Conservation (phyloP, 2,888 invertebrate species). For the Villa cingulata region DNA sequence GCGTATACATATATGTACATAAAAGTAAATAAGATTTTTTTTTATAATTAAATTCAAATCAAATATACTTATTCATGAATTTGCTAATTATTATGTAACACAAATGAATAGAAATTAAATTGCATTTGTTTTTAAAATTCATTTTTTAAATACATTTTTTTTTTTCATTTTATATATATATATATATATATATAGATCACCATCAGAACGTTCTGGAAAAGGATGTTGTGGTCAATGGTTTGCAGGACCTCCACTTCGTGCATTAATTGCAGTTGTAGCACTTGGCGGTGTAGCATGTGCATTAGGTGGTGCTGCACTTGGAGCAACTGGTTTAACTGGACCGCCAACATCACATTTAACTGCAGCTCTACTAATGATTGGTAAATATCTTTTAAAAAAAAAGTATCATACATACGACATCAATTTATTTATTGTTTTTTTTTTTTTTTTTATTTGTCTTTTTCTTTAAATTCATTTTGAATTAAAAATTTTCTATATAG, state of each 20-base stretch:
- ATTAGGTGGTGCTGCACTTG: constrained; percentile 34
- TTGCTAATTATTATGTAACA: too few relatives aligned
- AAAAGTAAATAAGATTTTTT: too few relatives aligned
- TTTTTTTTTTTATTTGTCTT: too few relatives aligned
- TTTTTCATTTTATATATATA: constrained; percentile 7
- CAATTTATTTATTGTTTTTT: too few relatives aligned
- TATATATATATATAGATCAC: constrained; percentile 31
- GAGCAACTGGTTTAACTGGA: constrained; percentile 34
- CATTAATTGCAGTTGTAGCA: constrained; percentile 35
- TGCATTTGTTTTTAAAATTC: too few relatives aligned
- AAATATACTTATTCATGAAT: too few relatives aligned
- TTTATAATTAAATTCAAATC: too few relatives aligned
- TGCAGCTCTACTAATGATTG: constrained; percentile 35
- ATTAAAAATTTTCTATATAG: too few relatives aligned
- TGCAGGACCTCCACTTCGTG: constrained; percentile 35
- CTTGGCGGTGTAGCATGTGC: constrained; percentile 36
- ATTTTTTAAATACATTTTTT: neutral
- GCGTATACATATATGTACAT: too few relatives aligned
- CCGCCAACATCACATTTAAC: constrained; percentile 36
- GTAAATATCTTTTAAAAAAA: constrained; percentile 29
- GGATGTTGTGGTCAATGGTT: constrained; percentile 38
- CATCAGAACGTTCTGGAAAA: constrained; percentile 37
- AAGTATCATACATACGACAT: too few relatives aligned
- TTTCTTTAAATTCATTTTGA: too few relatives aligned
- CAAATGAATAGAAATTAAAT: too few relatives aligned